Conservation (phyloP, 1,140 invertebrate species). For the Drosophila melanica region DNA sequence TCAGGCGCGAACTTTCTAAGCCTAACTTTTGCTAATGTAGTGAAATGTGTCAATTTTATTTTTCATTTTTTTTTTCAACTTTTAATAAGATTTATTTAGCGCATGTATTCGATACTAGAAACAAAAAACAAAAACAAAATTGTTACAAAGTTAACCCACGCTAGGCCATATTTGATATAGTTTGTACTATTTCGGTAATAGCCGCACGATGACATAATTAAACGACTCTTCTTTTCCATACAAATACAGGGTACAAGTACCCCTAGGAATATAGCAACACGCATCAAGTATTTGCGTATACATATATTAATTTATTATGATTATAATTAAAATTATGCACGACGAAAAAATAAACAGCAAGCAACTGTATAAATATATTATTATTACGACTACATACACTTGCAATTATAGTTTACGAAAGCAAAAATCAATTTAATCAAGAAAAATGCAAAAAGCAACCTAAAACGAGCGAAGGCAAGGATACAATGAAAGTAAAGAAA, state of each 20-base stretch:
- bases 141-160: constrained; percentile 55
- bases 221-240: constrained; percentile 10
- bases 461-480: constrained; percentile 18
- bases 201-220: constrained; percentile 13
- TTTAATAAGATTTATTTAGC: constrained; percentile 2
- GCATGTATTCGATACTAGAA: constrained; percentile 28
- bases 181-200: constrained; percentile 51
- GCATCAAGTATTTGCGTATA: constrained; percentile 20
- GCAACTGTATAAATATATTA: constrained; percentile 67
- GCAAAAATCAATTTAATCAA: constrained; percentile 12
- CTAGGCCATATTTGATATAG: constrained; percentile 69
- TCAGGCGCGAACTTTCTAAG: too few species aligned
- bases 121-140: constrained; percentile 11
- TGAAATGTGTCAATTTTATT: constrained; percentile 55
- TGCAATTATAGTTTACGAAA: constrained; percentile 58
- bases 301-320: constrained; percentile 24
- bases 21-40: constrained; percentile 29
- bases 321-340: constrained; percentile 35
- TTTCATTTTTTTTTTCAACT: constrained; percentile 11
- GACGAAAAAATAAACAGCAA: constrained; percentile 41
- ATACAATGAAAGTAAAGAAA: constrained; percentile 27
- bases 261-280: constrained; percentile 12
- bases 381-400: constrained; percentile 53
- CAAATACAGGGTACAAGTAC: constrained; percentile 10
- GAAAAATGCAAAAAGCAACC: constrained; percentile 5